Evolutionary conservation across 2,888 invertebrate species (phyloP).

Genomic region (Scelioninae gen. 2): DNA sequence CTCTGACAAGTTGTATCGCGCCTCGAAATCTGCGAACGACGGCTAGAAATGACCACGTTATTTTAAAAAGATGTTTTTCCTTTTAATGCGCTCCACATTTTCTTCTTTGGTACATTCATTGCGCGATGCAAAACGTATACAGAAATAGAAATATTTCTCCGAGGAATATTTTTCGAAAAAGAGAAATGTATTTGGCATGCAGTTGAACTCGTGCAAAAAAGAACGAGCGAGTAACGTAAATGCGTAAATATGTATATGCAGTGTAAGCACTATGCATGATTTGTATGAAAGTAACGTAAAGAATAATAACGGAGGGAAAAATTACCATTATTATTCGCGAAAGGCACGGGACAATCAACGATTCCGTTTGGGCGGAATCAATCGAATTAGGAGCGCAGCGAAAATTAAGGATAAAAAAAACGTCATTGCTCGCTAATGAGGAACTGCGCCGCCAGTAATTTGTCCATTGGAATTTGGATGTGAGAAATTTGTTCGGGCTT

Average conservation of each 20-base stretch:
- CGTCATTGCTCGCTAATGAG: no score
- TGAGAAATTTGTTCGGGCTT: slow-evolving; percentile 7
- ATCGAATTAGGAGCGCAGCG: no score
- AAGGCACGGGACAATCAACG: not conserved
- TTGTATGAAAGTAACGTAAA: not conserved
- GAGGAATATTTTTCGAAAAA: slow-evolving; percentile 22
- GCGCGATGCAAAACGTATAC: slow-evolving; percentile 24
- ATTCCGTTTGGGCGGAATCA: no score
- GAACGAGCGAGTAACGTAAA: slow-evolving; percentile 1
- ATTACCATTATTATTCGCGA: not conserved
- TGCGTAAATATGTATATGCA: slow-evolving; percentile 6
- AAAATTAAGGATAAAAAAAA: no score
- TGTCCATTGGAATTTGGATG: not conserved
- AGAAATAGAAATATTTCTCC: slow-evolving; percentile 28
- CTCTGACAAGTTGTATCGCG: slow-evolving; percentile 64
- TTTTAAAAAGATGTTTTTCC: slow-evolving; percentile 59
- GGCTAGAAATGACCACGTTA: slow-evolving; percentile 59
- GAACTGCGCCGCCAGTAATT: not conserved
- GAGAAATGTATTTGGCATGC: slow-evolving; percentile 17
- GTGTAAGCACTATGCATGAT: not conserved
- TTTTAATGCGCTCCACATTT: slow-evolving; percentile 44
- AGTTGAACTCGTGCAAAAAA: slow-evolving; percentile 4
- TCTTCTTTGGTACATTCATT: slow-evolving; percentile 38
- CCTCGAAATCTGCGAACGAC: slow-evolving; percentile 62
- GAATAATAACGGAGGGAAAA: not conserved